These are phyloP conservation scores for Epicampocera succincta DNA, from an alignment of 2,888 invertebrate species.

Conservation along the genomic window DNA sequence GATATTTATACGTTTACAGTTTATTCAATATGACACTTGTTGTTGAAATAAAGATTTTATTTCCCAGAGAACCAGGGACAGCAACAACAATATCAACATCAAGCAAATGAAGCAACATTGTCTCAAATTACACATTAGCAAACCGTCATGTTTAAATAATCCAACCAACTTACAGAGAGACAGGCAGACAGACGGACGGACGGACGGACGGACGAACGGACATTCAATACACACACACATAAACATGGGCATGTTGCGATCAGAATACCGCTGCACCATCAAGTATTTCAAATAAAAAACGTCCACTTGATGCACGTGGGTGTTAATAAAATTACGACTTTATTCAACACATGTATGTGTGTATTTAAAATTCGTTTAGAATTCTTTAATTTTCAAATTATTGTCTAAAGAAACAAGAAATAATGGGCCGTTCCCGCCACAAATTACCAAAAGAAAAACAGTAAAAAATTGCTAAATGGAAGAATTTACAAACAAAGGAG, in stretches of 20 bases:
- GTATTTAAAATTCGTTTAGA: slow-evolving; percentile 51
- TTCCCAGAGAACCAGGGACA: slow-evolving; percentile 65
- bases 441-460: too few relatives aligned
- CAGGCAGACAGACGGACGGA: too few relatives aligned
- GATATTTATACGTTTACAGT: slow-evolving; percentile 19
- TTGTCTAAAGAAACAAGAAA: not conserved
- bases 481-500: too few relatives aligned
- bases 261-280: slow-evolving; percentile 28
- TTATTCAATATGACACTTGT: slow-evolving; percentile 69
- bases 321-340: slow-evolving; percentile 47
- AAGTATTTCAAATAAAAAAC: not conserved
- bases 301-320: slow-evolving; percentile 55
- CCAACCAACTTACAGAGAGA: slow-evolving; percentile 30
- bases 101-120: slow-evolving; percentile 66
- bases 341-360: too few relatives aligned
- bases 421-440: too few relatives aligned
- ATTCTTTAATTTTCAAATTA: slow-evolving; percentile 28
- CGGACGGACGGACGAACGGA: too few relatives aligned
- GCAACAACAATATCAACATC: slow-evolving; percentile 38
- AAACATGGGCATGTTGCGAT: slow-evolving; percentile 35
- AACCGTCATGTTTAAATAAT: slow-evolving; percentile 55
- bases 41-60: slow-evolving; percentile 68
- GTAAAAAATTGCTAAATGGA: too few relatives aligned
- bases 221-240: slow-evolving; percentile 11
- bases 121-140: slow-evolving; percentile 66